These are phyloP conservation scores for Drosophila aff. DNA, from an alignment of 1,140 invertebrate genomes.

Conservation along the genomic window DNA sequence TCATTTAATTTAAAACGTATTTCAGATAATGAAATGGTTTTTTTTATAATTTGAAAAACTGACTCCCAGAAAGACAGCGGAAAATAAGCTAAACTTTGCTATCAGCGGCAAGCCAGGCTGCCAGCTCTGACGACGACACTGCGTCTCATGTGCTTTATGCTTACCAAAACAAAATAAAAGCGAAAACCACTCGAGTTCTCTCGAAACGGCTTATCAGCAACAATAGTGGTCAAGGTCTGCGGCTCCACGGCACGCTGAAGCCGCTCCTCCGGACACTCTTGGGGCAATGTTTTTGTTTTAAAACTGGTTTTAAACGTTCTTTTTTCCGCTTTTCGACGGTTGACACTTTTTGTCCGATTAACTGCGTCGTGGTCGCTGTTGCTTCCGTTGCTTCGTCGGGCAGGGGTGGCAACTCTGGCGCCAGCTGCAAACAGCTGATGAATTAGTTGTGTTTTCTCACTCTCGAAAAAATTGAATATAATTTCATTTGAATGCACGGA, in stretches of 20 bases:
- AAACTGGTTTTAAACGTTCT: constrained; percentile 47
- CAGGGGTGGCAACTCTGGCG: constrained; percentile 55
- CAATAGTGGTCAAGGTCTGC: constrained; percentile 39
- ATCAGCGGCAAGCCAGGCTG: not conserved
- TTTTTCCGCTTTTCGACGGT: constrained; percentile 22
- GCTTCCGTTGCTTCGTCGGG: not conserved
- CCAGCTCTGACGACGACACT: constrained; percentile 30
- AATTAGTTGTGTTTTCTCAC: constrained; percentile 39
- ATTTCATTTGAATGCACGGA: constrained; percentile 1
- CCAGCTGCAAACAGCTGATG: constrained; percentile 65
- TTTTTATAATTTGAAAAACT: not conserved
- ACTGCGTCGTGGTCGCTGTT: constrained; percentile 47
- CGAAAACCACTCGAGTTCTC: constrained; percentile 19
- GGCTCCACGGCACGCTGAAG: constrained; percentile 10
- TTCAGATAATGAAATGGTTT: not conserved
- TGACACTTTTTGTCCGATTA: constrained; percentile 14
- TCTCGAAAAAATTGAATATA: constrained; percentile 20
- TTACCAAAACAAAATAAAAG: constrained; percentile 61
- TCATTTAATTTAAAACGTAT: not conserved
- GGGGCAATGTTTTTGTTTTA: constrained; percentile 36
- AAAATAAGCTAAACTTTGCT: not conserved
- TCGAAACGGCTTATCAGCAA: constrained; percentile 40
- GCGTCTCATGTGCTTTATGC: constrained; percentile 45
- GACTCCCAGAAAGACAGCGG: not conserved
- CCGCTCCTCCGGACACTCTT: constrained; percentile 16